Base-by-base conservation (phyloP, 37 sponge, comb jelly and placozoan genomes). In the Haliclona indistincta region DNA sequence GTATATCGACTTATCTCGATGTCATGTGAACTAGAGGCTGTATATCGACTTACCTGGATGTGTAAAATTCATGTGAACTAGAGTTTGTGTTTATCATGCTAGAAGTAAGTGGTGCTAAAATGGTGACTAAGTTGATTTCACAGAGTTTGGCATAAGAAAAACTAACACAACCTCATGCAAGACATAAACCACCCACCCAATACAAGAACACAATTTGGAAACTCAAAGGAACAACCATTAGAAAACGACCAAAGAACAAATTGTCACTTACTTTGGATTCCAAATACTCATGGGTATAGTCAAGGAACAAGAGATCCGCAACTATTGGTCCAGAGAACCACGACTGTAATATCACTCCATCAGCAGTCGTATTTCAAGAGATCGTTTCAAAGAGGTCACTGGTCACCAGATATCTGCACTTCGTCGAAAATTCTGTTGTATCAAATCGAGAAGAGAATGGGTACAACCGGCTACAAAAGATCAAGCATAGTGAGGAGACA, bases 211-310 rank as follows among this genome's bases (percentile, higher is more conserved):
- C n/a, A n/a, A n/a, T n/a, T n/a, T n/a, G n/a, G n/a, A n/a, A n/a
- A n/a, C n/a, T n/a, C n/a, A n/a, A n/a, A n/a, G n/a, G n/a, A n/a
- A n/a, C n/a, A n/a, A n/a, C n/a, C n/a, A n/a, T n/a, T 60, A 29
- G 62, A n/a, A 10, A 10, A 60, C 62, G 7, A 60, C 15, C 15
- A 8, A 10, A 20, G 62, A 10, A 26, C 28, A 60, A 22, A 60
- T 60, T 8, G 23, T 23, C 28, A 20, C 62, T 8, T 60, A 60
- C 62, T n/a, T 60, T 60, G 62, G 62, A n/a, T 60, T 60, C 25
- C 25, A 60, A 23, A 60, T 60, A n/a, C 23, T n/a, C 23, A 60
- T 60, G 62, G 62, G 62, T 10, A n/a, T 60, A 7, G 25, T n/a
- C 23, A 10, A 22, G 23, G 23, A n/a, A 20, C 62, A 23, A 60